phyloP scores from a whole-genome alignment of 2,888 invertebrate species.

The Pheosia gnoma region DNA sequence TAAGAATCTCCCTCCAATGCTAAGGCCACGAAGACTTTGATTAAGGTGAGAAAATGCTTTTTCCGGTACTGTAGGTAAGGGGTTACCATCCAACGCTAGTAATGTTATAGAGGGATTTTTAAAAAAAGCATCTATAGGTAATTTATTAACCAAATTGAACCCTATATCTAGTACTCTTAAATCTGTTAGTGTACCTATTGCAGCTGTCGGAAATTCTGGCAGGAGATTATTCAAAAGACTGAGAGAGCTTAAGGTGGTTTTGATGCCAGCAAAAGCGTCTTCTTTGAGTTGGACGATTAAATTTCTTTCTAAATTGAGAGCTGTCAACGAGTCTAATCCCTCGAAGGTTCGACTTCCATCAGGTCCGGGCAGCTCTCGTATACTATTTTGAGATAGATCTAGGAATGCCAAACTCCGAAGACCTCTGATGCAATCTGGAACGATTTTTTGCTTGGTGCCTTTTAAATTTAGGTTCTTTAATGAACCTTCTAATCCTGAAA shows the following conservation, averaged over 20 bases:
- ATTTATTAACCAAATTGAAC: slow-evolving; percentile 93
- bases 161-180: slow-evolving; percentile 95
- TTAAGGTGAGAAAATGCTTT: slow-evolving; percentile 91
- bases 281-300: slow-evolving; percentile 90
- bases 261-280: slow-evolving; percentile 91
- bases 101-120: slow-evolving; percentile 93
- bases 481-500: slow-evolving; percentile 91
- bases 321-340: slow-evolving; percentile 91
- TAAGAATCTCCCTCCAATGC: slow-evolving; percentile 93
- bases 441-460: slow-evolving; percentile 91
- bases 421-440: slow-evolving; percentile 91
- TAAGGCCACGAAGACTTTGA: slow-evolving; percentile 92
- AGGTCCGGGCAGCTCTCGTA: slow-evolving; percentile 90
- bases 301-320: slow-evolving; percentile 94
- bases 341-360: slow-evolving; percentile 88
- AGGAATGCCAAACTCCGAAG: slow-evolving; percentile 92
- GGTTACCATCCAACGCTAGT: slow-evolving; percentile 95
- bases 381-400: slow-evolving; percentile 94
- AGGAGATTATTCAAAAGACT: slow-evolving; percentile 95
- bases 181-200: slow-evolving; percentile 90
- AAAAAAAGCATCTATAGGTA: slow-evolving; percentile 91
- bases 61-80: slow-evolving; percentile 92
- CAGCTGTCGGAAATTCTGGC: slow-evolving; percentile 93
- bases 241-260: slow-evolving; percentile 92
- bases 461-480: slow-evolving; percentile 95